Percentiles rank a stretch among this genome's conserved stretches.
These are phyloP conservation scores for Polia nebulosa DNA, from an alignment of 2,888 invertebrate species.

Conservation along the genomic window DNA sequence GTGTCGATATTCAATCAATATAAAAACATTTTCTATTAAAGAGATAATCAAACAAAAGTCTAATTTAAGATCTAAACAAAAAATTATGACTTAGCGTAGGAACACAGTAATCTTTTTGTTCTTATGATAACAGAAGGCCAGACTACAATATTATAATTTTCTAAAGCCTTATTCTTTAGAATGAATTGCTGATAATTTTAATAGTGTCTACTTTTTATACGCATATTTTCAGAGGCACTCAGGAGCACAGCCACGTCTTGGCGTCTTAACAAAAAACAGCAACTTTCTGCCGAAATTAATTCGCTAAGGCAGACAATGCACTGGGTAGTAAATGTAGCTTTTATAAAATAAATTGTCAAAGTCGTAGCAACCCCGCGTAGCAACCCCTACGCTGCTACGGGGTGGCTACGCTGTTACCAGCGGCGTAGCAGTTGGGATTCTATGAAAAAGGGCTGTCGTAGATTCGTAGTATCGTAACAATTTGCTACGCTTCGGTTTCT, in stretches of 20 bases:
- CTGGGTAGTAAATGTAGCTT: constrained; percentile 11
- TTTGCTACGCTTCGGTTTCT: not conserved
- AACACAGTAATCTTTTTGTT: constrained; percentile 19
- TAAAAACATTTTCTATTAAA: not conserved
- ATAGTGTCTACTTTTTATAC: constrained; percentile 54
- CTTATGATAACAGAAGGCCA: constrained; percentile 24
- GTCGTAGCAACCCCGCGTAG: constrained; percentile 13
- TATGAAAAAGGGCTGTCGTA: not conserved
- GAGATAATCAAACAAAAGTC: constrained; percentile 6
- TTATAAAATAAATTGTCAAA: not conserved
- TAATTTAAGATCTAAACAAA: constrained; percentile 4
- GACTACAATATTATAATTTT: constrained; percentile 23
- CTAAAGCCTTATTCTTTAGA: constrained; percentile 34
- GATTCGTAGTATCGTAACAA: not conserved
- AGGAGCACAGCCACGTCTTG: constrained; percentile 40
- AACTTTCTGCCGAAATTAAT: constrained; percentile 62
- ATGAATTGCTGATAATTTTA: constrained; percentile 53
- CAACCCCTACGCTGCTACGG: constrained; percentile 17
- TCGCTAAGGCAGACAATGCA: constrained; percentile 44
- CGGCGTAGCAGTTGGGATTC: not conserved
- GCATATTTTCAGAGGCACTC: constrained; percentile 47
- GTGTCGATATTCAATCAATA: not conserved
- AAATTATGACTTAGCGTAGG: constrained; percentile 15
- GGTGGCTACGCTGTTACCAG: not conserved
- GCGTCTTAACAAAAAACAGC: constrained; percentile 45